Base-by-base conservation (phyloP, 2,888 invertebrate species). In the Adineta ricciae region DNA sequence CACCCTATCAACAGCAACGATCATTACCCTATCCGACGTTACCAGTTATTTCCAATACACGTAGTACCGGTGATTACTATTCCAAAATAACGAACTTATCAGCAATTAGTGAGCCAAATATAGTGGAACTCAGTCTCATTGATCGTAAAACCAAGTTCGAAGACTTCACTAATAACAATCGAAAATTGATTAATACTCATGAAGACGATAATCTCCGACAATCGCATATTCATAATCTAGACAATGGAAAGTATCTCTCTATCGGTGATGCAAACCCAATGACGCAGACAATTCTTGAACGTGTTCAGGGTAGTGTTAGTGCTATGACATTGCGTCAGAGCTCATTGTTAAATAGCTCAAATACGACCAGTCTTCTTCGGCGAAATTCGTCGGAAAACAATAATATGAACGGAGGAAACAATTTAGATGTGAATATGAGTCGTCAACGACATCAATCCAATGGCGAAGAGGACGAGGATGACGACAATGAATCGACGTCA, bases 401-500 rank as follows among this genome's bases (percentile, higher is more conserved):
- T 78, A 32, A 78, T 52, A 38, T 36, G 19, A 50, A 49, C 50
- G n/a, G 46, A 8, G 52, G 52, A 19, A 78, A 24, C 38, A 64
- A n/a, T 38, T 54, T 78, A 27, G 84, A 54, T 27, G 32, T 32
- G 32, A 64, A 2, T 46, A 24, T 46, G 0, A 7, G n/a, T 8
- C 46, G 54, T 83, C 46, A 41, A n/a, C 46, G 52, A 46, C 27
- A 38, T 41, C 32, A 56, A n/a, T 56, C 36, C 9, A 41, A 38
- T 52, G 46, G 27, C 0, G 52, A 73, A 49, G 73, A 78, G 4
- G 52, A 54, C 41, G 52, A 54, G 46, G n/a, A 49, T 27, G 83
- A 84, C 83, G 83, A 84, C 46, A 72, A 54, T 82, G 32, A 64
- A 32, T 78, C 78, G 11, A 78, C 78, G 41, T 78, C 78, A 78